A percentile compares a stretch with the other conserved stretches of the same genome.
Conservation (phyloP, 2,797 vertebrate genomes). For the Paramormyrops hopkinsi region DNA sequence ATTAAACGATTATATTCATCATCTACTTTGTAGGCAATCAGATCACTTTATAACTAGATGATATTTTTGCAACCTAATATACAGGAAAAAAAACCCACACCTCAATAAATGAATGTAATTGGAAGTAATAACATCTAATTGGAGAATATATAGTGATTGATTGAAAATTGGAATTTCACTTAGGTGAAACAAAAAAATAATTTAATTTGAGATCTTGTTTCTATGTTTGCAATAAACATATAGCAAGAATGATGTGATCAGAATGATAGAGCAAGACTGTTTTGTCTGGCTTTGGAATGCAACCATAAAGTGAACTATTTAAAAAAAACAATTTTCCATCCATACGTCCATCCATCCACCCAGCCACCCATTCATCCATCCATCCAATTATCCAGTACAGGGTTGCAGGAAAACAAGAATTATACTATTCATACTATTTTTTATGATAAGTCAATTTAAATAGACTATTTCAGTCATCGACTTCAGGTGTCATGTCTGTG, state of each 20-base stretch:
- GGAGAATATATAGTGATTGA: conserved; percentile 24
- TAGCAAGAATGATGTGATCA: background rate
- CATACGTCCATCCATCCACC: background rate
- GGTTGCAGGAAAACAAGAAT: background rate
- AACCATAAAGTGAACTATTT: background rate
- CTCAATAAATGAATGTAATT: background rate
- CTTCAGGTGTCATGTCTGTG: background rate
- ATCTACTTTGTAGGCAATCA: background rate
- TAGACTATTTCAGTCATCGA: background rate
- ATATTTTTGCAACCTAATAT: conserved; percentile 23
- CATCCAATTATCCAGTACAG: background rate
- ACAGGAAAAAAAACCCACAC: conserved; percentile 31
- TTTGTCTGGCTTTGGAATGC: conserved; percentile 11
- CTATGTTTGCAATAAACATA: background rate
- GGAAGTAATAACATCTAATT: conserved; percentile 23
- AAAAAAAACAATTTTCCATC: background rate
- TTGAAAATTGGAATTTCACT: background rate
- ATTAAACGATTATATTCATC: conserved; percentile 17
- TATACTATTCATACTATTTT: background rate
- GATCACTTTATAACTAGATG: background rate
- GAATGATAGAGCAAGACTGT: background rate
- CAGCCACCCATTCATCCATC: background rate
- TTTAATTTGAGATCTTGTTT: background rate
- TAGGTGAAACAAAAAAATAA: background rate
- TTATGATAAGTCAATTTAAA: background rate